Conservation (phyloP, 2,888 invertebrate species). For the Hesperia comma region DNA sequence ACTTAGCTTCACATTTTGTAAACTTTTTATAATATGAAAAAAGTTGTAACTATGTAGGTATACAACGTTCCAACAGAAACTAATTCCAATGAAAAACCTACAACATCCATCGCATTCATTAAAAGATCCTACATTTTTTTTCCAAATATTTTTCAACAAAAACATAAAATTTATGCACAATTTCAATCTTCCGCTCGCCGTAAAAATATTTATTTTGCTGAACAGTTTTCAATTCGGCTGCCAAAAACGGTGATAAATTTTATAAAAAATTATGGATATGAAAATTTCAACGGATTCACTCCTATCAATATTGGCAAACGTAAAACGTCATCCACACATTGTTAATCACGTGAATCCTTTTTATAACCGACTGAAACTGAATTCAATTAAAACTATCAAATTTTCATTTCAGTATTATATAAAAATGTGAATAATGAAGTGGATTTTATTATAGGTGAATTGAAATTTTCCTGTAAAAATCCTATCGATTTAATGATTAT, state of each 20-base stretch:
- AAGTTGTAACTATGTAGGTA: too few relatives aligned
- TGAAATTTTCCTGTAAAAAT: too few relatives aligned
- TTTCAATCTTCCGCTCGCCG: slow-evolving; percentile 29
- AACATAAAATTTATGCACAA: slow-evolving; percentile 29
- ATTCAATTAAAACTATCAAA: neutral
- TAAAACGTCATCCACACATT: slow-evolving; percentile 7
- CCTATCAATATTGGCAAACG: slow-evolving; percentile 25
- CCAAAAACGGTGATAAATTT: slow-evolving; percentile 35
- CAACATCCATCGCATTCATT: neutral
- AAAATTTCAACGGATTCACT: slow-evolving; percentile 27
- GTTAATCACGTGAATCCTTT: slow-evolving; percentile 6
- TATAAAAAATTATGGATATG: slow-evolving; percentile 34
- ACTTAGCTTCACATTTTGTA: too few relatives aligned
- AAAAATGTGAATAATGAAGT: neutral
- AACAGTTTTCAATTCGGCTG: slow-evolving; percentile 35
- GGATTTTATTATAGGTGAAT: too few relatives aligned
- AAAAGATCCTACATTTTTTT: slow-evolving; percentile 5
- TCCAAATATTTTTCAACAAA: slow-evolving; percentile 8
- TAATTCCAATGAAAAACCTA: neutral
- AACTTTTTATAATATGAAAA: too few relatives aligned
- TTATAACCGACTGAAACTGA: neutral
- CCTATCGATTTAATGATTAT: too few relatives aligned
- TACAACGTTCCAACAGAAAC: neutral
- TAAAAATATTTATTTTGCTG: slow-evolving; percentile 35
- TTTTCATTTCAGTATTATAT: neutral